A percentile compares a stretch with the other conserved stretches of the same genome.
These are phyloP conservation scores for Himalopsyche tibetana DNA, from an alignment of 2,888 invertebrate genomes.

Conservation along the genomic window DNA sequence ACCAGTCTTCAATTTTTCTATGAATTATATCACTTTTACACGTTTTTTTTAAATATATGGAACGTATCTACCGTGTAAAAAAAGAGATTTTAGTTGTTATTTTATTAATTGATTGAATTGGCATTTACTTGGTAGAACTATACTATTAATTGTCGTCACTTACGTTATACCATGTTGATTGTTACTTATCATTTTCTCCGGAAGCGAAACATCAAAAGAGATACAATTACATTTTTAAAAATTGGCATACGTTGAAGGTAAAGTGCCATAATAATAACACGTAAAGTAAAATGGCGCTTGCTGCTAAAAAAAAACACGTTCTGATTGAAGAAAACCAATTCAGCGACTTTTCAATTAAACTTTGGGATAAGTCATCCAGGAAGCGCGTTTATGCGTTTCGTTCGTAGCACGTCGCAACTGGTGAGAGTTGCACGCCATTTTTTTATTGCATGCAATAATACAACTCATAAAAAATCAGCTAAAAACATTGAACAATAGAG, in stretches of 20 bases:
- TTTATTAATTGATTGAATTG: too few relatives aligned
- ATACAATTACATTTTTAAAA: not conserved
- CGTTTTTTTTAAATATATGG: too few relatives aligned
- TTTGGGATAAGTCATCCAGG: not conserved
- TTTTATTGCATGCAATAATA: not conserved
- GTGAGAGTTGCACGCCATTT: not conserved
- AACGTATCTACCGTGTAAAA: too few relatives aligned
- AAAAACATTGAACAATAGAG: conserved; percentile 15
- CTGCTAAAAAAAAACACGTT: not conserved
- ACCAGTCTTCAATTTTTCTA: too few relatives aligned
- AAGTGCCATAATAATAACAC: not conserved
- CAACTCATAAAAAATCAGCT: not conserved
- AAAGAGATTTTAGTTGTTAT: too few relatives aligned
- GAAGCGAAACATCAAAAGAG: too few relatives aligned
- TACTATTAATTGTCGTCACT: too few relatives aligned
- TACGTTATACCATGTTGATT: too few relatives aligned
- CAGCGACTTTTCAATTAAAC: not conserved
- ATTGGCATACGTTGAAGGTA: not conserved
- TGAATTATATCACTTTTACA: too few relatives aligned
- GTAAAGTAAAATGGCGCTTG: not conserved
- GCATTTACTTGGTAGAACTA: too few relatives aligned
- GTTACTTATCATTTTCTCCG: too few relatives aligned
- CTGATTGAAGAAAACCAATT: not conserved
- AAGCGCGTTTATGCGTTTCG: not conserved
- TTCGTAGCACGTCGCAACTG: not conserved